Base-by-base conservation (phyloP, 2,888 invertebrate genomes). In the Diadegma fenestrale region DNA sequence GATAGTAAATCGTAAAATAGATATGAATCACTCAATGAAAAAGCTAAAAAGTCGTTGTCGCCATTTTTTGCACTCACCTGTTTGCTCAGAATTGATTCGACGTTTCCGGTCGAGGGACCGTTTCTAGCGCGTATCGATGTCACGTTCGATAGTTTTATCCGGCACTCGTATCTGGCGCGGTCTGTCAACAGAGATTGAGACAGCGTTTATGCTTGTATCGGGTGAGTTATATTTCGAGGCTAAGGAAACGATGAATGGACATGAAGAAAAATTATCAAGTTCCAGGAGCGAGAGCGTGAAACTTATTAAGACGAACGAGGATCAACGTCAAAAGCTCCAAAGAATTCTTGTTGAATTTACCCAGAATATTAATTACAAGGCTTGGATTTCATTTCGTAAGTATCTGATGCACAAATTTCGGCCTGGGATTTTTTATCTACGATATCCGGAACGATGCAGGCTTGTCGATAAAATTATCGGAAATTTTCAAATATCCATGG, bases 161-260 rank as follows among this genome's bases (percentile, higher is more conserved):
- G 95, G 88, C 95, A 95, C 91, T 96, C 95, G 90, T 95, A 96
- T 81, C 96, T 95, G 26, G 95, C 95, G 79, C 95, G 95, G 86
- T 95, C 96, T 96, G 94, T 68, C 94, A 94, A 85, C 87, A 48
- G 7, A 58, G 14, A 41, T 54, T n/a, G 22, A 51, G 5, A 41
- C 54, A 68, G 30, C 48, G 22, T 26, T 30, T 45, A 26, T 41
- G n/a, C 3, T 26, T 17, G 7, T n/a, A 54, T 51, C 41, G 41
- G 85, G 26, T 3, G 12, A 54, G 19, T 54, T 22, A 26, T 26
- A 54, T 54, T 33, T 33, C 17, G 33, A 33, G 63, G 8, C 33
- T 17, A 54, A 54, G 45, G 17, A 4, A 48, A 48, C n/a, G 17
- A 48, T 48, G 1, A 17, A 48, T 3, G 77, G 84, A 19, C 26